phyloP scores from a whole-genome alignment of 1,140 invertebrate species.

The Nylanderia fulva region DNA sequence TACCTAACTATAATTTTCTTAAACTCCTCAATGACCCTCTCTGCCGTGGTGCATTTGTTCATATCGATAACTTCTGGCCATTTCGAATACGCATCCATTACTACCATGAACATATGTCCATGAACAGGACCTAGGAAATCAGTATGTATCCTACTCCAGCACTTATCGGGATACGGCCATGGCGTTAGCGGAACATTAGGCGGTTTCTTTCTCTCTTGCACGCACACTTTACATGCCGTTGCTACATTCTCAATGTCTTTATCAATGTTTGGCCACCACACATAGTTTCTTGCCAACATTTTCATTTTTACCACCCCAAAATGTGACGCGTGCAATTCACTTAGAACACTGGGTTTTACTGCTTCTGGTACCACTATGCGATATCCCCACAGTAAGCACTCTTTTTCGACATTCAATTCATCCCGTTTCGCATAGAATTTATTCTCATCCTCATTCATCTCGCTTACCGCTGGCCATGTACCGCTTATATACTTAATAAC shows the following conservation, averaged over 20 bases:
- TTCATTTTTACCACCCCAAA: constrained; percentile 10
- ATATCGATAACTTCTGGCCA: background rate
- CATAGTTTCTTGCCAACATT: background rate
- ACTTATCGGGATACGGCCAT: background rate
- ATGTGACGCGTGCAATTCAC: background rate
- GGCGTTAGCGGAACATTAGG: background rate
- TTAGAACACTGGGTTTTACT: background rate
- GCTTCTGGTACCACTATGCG: background rate
- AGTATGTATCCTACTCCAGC: background rate
- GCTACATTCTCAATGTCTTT: background rate
- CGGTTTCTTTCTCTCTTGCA: background rate
- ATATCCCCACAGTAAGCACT: background rate
- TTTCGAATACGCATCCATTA: background rate
- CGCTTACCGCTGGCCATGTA: background rate
- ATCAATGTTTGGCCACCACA: background rate
- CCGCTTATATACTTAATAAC: background rate
- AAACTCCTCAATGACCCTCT: background rate
- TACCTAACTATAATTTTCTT: background rate
- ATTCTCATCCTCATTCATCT: background rate
- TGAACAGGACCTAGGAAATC: background rate
- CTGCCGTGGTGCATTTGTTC: background rate
- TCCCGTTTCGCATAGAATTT: background rate
- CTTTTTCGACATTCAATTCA: background rate
- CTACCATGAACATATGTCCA: background rate
- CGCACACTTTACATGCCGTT: background rate